Conservation (phyloP, 23 tunicate species). For the Styela plicata region DNA sequence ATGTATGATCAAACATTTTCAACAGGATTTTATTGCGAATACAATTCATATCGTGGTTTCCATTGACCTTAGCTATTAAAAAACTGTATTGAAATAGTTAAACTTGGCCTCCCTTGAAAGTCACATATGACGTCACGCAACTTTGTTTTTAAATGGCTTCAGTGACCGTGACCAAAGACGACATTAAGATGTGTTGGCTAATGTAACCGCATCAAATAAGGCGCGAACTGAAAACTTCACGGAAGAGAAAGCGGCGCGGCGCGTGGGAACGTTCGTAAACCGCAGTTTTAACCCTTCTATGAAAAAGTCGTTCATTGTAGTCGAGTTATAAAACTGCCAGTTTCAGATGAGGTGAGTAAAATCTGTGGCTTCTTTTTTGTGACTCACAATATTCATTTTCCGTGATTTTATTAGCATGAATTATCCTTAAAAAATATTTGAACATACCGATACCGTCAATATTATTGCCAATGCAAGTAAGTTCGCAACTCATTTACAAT, state of each 20-base stretch:
- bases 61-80: neutral
- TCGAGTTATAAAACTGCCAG: too few relatives aligned
- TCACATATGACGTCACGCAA: neutral
- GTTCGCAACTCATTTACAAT: too few relatives aligned
- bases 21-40: neutral
- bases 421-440: too few relatives aligned
- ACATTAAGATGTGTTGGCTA: constrained; percentile 13
- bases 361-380: too few relatives aligned
- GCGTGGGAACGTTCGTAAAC: neutral
- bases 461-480: too few relatives aligned
- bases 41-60: neutral
- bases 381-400: too few relatives aligned
- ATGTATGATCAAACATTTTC: neutral
- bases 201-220: constrained; percentile 21
- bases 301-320: too few relatives aligned
- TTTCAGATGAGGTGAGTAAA: too few relatives aligned
- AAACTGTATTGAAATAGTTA: neutral
- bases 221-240: neutral
- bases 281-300: neutral
- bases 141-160: constrained; percentile 1
- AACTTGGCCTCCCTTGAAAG: neutral
- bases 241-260: neutral
- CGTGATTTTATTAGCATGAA: too few relatives aligned
- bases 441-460: too few relatives aligned
- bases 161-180: constrained; percentile 22